These are phyloP conservation scores for Atlantisia rogersi DNA, from an alignment of 2,113 vertebrate species.

Conservation along the genomic window DNA sequence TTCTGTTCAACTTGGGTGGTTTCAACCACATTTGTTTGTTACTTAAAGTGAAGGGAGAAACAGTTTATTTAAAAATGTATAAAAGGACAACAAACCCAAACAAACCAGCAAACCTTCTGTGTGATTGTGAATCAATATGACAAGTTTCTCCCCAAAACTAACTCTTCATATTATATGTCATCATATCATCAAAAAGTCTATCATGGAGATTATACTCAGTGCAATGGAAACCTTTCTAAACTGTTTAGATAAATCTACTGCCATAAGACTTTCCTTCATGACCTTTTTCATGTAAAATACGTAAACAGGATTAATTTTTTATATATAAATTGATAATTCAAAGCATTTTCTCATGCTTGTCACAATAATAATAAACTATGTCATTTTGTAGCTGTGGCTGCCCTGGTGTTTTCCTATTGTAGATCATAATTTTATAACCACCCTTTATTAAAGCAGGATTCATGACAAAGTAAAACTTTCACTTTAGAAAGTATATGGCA, in stretches of 20 bases:
- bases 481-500: not conserved
- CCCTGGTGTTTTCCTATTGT: not conserved
- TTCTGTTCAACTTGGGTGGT: not conserved
- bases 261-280: not conserved
- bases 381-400: not conserved
- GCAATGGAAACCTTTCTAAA: not conserved
- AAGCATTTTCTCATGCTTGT: not conserved
- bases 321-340: not conserved
- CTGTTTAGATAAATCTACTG: not conserved
- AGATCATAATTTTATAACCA: not conserved
- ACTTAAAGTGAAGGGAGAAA: not conserved
- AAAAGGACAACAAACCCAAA: not conserved
- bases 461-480: not conserved
- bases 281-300: not conserved
- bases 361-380: not conserved
- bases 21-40: not conserved
- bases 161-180: not conserved
- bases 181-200: not conserved
- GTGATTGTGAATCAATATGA: not conserved
- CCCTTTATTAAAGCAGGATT: not conserved
- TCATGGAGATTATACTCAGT: not conserved
- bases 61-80: not conserved
- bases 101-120: not conserved
- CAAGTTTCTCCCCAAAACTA: not conserved
- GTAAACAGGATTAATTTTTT: not conserved